phyloP scores from a whole-genome alignment of 2,797 vertebrate genomes.

The Loriculus beryllinus region DNA sequence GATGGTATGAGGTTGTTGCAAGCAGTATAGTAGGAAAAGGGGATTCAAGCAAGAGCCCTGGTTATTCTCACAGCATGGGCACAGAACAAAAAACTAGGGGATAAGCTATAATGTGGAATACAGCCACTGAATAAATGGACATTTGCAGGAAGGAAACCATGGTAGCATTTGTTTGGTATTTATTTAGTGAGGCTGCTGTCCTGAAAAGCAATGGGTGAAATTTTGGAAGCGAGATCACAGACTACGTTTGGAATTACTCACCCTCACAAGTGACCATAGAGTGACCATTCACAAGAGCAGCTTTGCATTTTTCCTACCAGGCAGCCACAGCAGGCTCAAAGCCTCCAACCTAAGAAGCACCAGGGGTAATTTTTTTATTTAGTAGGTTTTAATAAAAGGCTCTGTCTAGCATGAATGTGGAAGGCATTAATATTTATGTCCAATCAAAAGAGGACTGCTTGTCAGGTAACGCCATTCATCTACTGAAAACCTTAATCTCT shows the following conservation, averaged over 20 bases:
- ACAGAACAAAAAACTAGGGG: background rate
- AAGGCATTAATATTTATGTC: slow-evolving; percentile 45
- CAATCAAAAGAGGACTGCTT: background rate
- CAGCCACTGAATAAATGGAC: background rate
- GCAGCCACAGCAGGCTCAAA: background rate
- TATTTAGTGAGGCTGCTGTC: background rate
- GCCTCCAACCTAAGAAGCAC: background rate
- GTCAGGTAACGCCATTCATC: background rate
- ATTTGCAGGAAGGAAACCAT: background rate
- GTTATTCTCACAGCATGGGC: background rate
- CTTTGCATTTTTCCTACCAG: background rate
- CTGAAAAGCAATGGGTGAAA: background rate
- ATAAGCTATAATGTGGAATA: background rate
- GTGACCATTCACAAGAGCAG: background rate
- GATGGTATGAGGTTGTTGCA: background rate
- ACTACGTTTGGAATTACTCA: background rate
- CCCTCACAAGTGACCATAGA: background rate
- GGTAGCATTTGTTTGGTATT: background rate
- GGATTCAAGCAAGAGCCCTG: background rate
- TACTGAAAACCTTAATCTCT: background rate
- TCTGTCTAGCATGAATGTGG: background rate
- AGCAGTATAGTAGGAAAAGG: background rate
- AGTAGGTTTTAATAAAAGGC: background rate
- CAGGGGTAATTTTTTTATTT: background rate
- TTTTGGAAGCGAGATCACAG: background rate